Evolutionary conservation across 2,888 invertebrate species (phyloP).

Genomic region (Dorcus hopei): DNA sequence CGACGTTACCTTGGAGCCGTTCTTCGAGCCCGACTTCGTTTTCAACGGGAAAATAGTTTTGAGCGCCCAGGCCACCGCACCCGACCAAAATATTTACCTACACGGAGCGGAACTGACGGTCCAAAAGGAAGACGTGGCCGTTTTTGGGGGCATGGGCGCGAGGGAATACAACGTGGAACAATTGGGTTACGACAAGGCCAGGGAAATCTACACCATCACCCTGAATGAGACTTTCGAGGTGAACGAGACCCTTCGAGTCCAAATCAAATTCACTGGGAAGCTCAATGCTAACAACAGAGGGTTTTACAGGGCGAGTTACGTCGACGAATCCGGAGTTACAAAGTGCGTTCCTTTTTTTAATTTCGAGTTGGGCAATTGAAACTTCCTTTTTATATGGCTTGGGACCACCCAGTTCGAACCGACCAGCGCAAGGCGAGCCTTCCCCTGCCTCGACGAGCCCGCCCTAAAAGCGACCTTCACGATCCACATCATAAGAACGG

Average conservation of each 20-base stretch:
- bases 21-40: slow-evolving; percentile 7
- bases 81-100: slow-evolving; percentile 17
- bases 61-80: slow-evolving; percentile 4
- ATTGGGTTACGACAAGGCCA: neutral
- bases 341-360: slow-evolving; percentile 1
- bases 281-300: slow-evolving; percentile 1
- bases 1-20: slow-evolving; percentile 21
- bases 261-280: slow-evolving; percentile 4
- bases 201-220: slow-evolving; percentile 3
- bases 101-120: slow-evolving; percentile 9
- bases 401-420: slow-evolving; percentile 31
- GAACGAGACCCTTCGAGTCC: neutral
- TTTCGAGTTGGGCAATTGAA: neutral
- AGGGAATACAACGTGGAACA: neutral
- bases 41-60: slow-evolving; percentile 22
- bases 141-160: neutral
- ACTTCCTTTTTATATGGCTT: slow-evolving; percentile 5
- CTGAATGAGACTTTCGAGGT: neutral
- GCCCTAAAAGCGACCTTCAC: slow-evolving; percentile 42
- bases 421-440: slow-evolving; percentile 54
- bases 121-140: neutral
- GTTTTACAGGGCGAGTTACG: slow-evolving; percentile 15
- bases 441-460: slow-evolving; percentile 74
- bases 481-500: slow-evolving; percentile 43
- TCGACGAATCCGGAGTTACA: slow-evolving; percentile 5